These are phyloP conservation scores for Garra rufa DNA, from an alignment of 2,113 vertebrate species.

Conservation along the genomic window DNA sequence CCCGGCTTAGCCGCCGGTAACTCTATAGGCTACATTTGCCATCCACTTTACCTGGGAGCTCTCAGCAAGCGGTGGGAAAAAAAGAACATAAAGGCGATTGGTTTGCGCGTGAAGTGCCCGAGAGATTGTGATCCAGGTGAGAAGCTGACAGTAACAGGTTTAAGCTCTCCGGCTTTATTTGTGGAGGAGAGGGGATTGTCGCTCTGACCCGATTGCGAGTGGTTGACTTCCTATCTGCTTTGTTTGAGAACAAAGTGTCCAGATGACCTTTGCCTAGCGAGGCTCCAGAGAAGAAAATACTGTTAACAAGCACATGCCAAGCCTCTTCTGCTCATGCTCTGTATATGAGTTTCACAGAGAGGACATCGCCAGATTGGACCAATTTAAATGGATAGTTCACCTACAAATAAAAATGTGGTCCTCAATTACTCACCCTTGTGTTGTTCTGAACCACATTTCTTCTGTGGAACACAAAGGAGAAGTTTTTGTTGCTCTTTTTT, in stretches of 20 bases:
- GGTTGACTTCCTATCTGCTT: neutral
- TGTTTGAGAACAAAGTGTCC: constrained; percentile 20
- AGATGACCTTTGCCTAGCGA: constrained; percentile 51
- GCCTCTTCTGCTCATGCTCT: neutral
- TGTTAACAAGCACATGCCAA: constrained; percentile 39
- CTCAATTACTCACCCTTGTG: neutral
- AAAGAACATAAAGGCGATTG: constrained; percentile 74
- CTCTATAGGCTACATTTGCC: constrained; percentile 75
- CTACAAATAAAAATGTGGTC: neutral
- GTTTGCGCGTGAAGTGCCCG: constrained; percentile 70
- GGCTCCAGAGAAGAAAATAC: constrained; percentile 17
- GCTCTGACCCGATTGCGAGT: constrained; percentile 9
- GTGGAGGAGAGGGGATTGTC: constrained; percentile 61
- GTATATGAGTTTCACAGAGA: neutral
- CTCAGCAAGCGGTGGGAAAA: constrained; percentile 67
- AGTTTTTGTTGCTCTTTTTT: no score
- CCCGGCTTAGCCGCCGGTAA: constrained; percentile 77
- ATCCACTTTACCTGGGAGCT: constrained; percentile 63
- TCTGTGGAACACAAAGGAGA: neutral
- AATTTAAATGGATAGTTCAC: neutral
- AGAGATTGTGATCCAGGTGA: constrained; percentile 77
- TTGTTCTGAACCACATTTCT: no score
- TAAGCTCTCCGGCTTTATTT: constrained; percentile 74
- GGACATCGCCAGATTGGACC: neutral
- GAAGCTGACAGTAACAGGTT: constrained; percentile 78